A percentile compares a stretch with the other conserved stretches of the same genome.
These are phyloP conservation scores for Ophthalmolycus amberensis DNA, from an alignment of 2,113 vertebrate genomes.

Conservation along the genomic window DNA sequence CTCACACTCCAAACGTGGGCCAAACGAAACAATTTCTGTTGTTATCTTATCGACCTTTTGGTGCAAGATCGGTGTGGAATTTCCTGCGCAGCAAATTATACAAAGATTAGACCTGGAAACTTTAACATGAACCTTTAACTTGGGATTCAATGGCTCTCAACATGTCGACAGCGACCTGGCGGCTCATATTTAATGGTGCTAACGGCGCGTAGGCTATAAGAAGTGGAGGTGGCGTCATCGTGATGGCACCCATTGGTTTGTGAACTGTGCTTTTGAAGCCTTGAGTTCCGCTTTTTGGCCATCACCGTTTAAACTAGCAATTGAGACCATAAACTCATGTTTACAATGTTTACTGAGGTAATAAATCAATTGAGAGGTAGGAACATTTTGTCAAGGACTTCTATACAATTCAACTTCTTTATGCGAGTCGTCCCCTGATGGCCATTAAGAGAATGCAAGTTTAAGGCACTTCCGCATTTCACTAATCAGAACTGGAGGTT, in stretches of 20 bases:
- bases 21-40: conserved; percentile 6
- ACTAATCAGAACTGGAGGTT: background rate
- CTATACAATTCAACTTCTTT: background rate
- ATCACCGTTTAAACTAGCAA: background rate
- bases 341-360: background rate
- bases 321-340: background rate
- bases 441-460: background rate
- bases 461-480: background rate
- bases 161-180: background rate
- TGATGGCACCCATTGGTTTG: background rate
- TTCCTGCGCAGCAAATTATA: background rate
- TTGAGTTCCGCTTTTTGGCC: background rate
- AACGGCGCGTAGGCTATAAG: too few species aligned
- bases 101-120: background rate
- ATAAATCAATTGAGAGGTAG: background rate
- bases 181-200: too few species aligned
- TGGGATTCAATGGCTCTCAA: background rate
- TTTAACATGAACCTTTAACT: background rate
- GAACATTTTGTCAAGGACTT: background rate
- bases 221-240: background rate
- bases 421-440: background rate
- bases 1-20: background rate
- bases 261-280: background rate
- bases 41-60: background rate
- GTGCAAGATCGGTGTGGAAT: background rate